These are phyloP conservation scores for Chunga burmeisteri DNA, from an alignment of 2,113 vertebrate species.

Conservation along the genomic window DNA sequence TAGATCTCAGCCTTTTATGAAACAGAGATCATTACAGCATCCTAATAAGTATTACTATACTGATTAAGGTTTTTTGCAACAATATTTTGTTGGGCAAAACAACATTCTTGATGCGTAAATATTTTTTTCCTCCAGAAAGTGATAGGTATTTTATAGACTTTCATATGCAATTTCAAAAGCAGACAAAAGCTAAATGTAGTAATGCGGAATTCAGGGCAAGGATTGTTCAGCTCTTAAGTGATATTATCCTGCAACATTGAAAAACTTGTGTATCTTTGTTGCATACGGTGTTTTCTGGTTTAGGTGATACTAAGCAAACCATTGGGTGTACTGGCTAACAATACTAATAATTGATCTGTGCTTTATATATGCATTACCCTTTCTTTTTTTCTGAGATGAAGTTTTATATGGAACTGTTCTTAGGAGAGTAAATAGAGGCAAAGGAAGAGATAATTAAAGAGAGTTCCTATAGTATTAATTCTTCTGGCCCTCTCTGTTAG, in stretches of 20 bases:
- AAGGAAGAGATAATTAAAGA: not conserved
- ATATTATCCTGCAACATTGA: not conserved
- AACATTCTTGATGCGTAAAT: not conserved
- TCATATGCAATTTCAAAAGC: not conserved
- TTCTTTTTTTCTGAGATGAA: not conserved
- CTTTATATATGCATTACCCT: not conserved
- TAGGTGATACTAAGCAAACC: not conserved
- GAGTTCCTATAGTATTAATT: not conserved
- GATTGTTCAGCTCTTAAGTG: not conserved
- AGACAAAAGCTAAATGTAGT: not conserved
- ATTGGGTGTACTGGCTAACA: not conserved
- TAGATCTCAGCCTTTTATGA: not conserved
- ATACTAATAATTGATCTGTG: not conserved
- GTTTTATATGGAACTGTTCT: not conserved
- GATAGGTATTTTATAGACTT: not conserved
- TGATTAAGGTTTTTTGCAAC: not conserved
- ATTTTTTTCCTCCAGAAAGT: not conserved
- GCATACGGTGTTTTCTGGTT: not conserved
- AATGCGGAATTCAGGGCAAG: not conserved
- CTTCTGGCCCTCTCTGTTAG: not conserved
- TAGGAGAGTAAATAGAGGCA: not conserved
- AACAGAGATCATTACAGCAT: not conserved
- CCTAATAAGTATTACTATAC: not conserved
- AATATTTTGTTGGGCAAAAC: not conserved
- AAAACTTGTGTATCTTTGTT: not conserved